Evolutionary conservation across 2,113 vertebrate species (phyloP), one percentile per base, ranked within the genome.

Genomic region (Rhipidura dahli): DNA sequence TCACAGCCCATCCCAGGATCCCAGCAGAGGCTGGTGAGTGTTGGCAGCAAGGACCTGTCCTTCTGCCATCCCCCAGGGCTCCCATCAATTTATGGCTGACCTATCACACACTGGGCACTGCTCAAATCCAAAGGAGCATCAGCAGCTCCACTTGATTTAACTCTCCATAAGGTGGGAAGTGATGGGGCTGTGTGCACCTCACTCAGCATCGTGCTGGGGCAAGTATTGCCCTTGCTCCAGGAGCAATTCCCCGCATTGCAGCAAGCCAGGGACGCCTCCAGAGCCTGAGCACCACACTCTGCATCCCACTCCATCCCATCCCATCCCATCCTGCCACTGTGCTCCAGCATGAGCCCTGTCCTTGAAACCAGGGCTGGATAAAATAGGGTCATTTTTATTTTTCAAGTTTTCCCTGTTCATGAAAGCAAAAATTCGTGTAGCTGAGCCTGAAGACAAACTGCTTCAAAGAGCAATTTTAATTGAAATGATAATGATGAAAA

Each of bases 381-480:
- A 89, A 97, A 94, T 10, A 75, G 39, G 40, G 76, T 69, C 79
- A 17, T 65, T 88, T 93, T 71, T 79, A 69, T 95, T 95, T 94
- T 88, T 87, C 86, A 85, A 81, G 79, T 87, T 89, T 80, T 86
- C 54, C 20, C 14, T n/a, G n/a, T 42, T 66, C 90, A 54, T 49
- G 75, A 94, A 92, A 91, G 91, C 86, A 87, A 79, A 82, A 84
- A 63, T 90, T 89, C 7, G 0, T 83, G 50, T 13, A 44, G 71
- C 89, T 86, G 72, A 57, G 61, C 94, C 96, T 53, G 42, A 75
- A 94, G 96, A 96, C 84, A 94, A 88, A 85, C 69, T 35, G 86
- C 97, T 97, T 97, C 95, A 97, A 95, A 98, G 96, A 96, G 61
- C 78, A 94, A 96, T 95, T 96, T 97, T 97, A 97, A 96, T 91